phyloP scores from a whole-genome alignment of 2,797 vertebrate genomes.

The Sebastes hubbsi region DNA sequence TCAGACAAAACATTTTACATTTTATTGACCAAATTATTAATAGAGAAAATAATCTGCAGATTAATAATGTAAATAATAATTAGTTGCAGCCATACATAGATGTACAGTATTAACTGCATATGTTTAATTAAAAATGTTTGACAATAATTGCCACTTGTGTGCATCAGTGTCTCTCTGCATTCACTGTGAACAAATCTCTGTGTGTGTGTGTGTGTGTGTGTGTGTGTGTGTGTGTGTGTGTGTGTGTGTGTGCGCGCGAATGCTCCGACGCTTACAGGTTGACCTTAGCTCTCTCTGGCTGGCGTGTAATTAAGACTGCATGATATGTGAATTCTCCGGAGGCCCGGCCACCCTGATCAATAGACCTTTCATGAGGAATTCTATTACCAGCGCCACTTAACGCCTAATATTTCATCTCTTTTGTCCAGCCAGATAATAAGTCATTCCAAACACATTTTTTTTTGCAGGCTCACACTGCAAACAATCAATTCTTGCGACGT shows the following conservation, averaged over 20 bases:
- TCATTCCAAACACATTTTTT: constrained; percentile 79
- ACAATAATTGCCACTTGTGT: not conserved
- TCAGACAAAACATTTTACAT: not conserved
- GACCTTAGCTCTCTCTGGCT: constrained; percentile 58
- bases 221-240: not conserved
- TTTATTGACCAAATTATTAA: not conserved
- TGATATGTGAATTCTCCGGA: constrained; percentile 77
- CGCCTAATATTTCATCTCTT: constrained; percentile 86
- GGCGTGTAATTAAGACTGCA: constrained; percentile 80
- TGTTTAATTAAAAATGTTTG: not conserved
- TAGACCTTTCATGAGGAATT: constrained; percentile 82
- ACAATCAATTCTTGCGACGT: constrained; percentile 81
- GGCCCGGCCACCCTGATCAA: constrained; percentile 79
- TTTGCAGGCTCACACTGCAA: constrained; percentile 70
- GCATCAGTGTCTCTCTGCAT: not conserved
- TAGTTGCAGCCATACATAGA: not conserved
- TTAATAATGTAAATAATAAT: not conserved
- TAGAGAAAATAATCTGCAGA: not conserved
- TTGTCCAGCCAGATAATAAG: constrained; percentile 80
- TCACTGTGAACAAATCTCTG: not conserved
- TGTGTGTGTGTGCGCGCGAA: too few species aligned
- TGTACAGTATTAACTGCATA: not conserved
- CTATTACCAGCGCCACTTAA: constrained; percentile 84
- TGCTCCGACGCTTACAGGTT: constrained; percentile 34
- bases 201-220: not conserved